Base-by-base conservation (phyloP, 2,888 invertebrate species). In the Sphinx pinastri region DNA sequence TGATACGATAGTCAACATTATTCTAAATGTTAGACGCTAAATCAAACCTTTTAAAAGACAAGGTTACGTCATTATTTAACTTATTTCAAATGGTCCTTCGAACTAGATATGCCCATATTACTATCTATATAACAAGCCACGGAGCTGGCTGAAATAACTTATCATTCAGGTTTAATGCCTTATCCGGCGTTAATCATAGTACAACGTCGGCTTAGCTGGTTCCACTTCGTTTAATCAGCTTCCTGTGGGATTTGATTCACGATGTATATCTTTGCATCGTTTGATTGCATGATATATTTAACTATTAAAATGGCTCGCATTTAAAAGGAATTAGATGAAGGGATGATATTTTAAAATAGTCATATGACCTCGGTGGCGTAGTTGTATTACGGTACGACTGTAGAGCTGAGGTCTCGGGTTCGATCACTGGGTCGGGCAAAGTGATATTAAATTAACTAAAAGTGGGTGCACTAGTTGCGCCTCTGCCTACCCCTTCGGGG, bases 151-250 rank as follows among this genome's bases (percentile, higher is more conserved):
- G 63, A 63, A 47, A 19, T 49, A 63, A 63, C 63, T 63, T 49
- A 63, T 63, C 63, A 63, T 63, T 63, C 63, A 19, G 63, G 63
- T 63, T 63, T 63, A 63, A 63, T 63, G 49, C 63, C 63, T 63
- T 63, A 63, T 63, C 63, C 63, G 63, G 63, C 47, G 49, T 63
- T 63, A 63, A 63, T 63, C 63, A 63, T 63, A 63, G 63, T 47
- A 47, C 63, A 47, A 63, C 25, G 63, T 63, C 63, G 63, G 63
- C 63, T 63, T 63, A 63, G 63, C 63, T 63, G 63, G 63, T 63
- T 63, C 63, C 47, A 63, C 63, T 63, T 49, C 63, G 63, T 63
- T 63, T 63, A 63, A 47, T 47, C 47, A 63, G 63, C 63, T 63
- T 63, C 63, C 63, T 63, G 63, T 63, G 19, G 63, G 49, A 63